Conservation (phyloP, 2,113 vertebrate genomes). For the Pholis gunnellus region DNA sequence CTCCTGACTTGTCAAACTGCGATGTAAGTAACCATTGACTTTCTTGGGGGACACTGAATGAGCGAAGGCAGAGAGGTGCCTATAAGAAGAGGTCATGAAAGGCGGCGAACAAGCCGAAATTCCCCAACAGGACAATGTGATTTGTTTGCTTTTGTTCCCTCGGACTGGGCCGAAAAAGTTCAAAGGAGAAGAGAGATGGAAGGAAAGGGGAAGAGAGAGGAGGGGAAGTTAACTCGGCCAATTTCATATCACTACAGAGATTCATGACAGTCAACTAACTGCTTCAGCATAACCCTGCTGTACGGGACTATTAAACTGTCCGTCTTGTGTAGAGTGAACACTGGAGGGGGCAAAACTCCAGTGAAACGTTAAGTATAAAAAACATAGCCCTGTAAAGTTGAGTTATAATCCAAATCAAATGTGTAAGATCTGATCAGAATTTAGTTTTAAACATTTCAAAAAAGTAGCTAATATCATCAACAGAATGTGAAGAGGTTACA, state of each 20-base stretch:
- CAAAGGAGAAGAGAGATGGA: conserved; percentile 68
- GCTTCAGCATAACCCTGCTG: not conserved
- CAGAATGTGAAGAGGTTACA: no score
- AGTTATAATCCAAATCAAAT: not conserved
- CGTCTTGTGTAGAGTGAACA: not conserved
- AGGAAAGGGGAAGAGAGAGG: conserved; percentile 4
- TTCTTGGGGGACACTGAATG: conserved; percentile 79
- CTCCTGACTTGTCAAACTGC: conserved; percentile 88
- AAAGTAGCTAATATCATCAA: no score
- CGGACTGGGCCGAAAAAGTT: conserved; percentile 77
- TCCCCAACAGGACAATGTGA: conserved; percentile 81
- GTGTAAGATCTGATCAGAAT: not conserved
- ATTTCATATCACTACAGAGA: not conserved
- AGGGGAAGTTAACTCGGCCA: not conserved
- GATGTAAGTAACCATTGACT: conserved; percentile 90
- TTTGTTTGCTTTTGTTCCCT: conserved; percentile 85
- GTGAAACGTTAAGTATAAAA: not conserved
- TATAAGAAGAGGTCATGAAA: conserved; percentile 82
- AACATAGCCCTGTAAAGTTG: not conserved
- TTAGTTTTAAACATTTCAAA: not conserved
- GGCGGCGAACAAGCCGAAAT: conserved; percentile 81
- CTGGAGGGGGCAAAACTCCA: not conserved
- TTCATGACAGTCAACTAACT: not conserved
- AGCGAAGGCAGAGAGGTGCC: conserved; percentile 71
- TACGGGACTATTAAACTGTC: not conserved